A percentile compares a stretch with the other conserved stretches of the same genome.
These are phyloP conservation scores for cat (Felis catus) DNA, from an alignment of 2,113 vertebrate genomes.

Conservation along the genomic window DNA sequence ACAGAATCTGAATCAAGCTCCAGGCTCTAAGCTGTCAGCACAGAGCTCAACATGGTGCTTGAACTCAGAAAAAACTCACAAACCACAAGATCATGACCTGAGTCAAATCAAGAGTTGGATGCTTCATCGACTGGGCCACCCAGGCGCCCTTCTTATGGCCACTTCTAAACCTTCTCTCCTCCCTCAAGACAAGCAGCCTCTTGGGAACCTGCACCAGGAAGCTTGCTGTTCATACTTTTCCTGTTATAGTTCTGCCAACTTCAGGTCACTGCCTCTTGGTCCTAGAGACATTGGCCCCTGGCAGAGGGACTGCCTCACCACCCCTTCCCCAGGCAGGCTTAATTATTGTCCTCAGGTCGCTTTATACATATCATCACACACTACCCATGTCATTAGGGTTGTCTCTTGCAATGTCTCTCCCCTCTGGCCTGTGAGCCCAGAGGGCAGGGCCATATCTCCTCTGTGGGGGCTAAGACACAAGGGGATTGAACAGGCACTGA, in stretches of 20 bases:
- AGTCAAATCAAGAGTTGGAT: too few relatives aligned
- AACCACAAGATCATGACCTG: too few relatives aligned
- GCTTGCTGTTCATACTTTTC: background rate
- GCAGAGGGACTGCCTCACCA: background rate
- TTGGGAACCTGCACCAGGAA: background rate
- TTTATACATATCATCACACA: background rate
- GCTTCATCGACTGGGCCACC: too few relatives aligned
- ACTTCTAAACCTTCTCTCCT: background rate
- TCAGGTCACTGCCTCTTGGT: background rate
- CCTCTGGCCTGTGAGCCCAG: background rate
- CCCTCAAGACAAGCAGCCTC: background rate
- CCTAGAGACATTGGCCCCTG: background rate
- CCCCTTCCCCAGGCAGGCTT: background rate
- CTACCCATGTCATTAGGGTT: too few relatives aligned
- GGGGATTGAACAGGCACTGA: too few relatives aligned
- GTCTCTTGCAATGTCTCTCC: background rate
- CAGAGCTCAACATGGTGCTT: too few relatives aligned
- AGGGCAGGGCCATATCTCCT: background rate
- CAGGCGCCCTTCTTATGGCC: background rate
- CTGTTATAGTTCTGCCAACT: background rate
- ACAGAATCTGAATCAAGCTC: too few relatives aligned
- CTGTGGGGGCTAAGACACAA: background rate
- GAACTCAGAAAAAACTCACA: too few relatives aligned
- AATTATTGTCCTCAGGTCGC: background rate
- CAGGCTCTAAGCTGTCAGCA: too few relatives aligned